These are phyloP conservation scores for Onychostoma macrolepis DNA, from an alignment of 2,113 vertebrate species.

Conservation along the genomic window DNA sequence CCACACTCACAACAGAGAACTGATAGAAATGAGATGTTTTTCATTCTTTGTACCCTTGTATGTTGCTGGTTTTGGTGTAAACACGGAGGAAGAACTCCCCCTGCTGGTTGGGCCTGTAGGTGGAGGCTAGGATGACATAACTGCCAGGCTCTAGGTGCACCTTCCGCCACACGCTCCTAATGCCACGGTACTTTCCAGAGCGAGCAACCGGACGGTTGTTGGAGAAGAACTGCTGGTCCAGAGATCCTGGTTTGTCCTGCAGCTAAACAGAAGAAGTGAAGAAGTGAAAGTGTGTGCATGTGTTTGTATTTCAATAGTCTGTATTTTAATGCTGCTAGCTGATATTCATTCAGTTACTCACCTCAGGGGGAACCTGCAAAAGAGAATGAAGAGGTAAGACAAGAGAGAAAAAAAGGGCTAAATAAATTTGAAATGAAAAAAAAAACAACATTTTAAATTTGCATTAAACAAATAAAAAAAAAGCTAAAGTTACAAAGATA, in stretches of 20 bases:
- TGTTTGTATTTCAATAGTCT: not conserved
- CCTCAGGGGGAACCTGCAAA: constrained; percentile 71
- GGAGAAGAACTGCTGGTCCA: constrained; percentile 73
- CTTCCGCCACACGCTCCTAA: constrained; percentile 73
- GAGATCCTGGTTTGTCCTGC: constrained; percentile 58
- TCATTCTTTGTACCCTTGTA: constrained; percentile 68
- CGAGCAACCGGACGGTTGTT: constrained; percentile 65
- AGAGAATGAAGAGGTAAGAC: not conserved
- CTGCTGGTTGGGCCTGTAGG: constrained; percentile 70
- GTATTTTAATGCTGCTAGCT: not conserved
- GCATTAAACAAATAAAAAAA: not conserved
- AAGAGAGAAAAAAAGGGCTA: not conserved
- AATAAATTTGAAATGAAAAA: not conserved
- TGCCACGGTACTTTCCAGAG: constrained; percentile 73
- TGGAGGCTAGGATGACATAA: constrained; percentile 76
- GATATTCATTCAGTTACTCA: constrained; percentile 46
- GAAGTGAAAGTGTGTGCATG: not conserved
- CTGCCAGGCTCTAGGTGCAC: constrained; percentile 74
- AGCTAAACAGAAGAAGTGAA: too few species aligned
- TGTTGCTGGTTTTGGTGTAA: constrained; percentile 78
- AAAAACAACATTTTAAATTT: too few species aligned
- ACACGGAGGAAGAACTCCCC: constrained; percentile 79
- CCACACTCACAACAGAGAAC: not conserved
- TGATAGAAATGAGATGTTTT: not conserved
- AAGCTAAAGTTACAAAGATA: not conserved